Evolutionary conservation across 1,140 invertebrate genomes (phyloP).

Genomic region (Bicyclus anynana): DNA sequence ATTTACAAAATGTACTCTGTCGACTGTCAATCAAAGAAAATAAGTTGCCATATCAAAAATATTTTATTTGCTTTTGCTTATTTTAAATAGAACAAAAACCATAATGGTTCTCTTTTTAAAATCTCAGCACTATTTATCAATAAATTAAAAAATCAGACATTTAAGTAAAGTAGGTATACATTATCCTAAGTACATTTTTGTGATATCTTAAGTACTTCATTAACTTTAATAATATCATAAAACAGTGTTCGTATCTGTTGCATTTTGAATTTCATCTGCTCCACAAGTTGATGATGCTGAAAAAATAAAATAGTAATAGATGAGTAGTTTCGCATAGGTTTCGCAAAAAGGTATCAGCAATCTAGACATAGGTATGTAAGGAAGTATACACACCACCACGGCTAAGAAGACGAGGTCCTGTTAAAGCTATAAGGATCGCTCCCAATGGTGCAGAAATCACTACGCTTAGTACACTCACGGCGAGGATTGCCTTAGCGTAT

Average conservation of each 20-base stretch:
- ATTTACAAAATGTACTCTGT: too few relatives aligned
- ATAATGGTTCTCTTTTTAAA: too few relatives aligned
- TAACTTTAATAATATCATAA: background rate
- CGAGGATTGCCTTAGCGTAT: conserved; percentile 68
- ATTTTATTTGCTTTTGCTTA: too few relatives aligned
- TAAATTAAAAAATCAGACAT: background rate
- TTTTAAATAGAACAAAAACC: too few relatives aligned
- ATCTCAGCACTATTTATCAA: background rate
- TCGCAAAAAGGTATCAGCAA: too few relatives aligned
- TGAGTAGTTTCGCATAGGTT: background rate
- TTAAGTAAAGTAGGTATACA: background rate
- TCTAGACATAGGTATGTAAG: too few relatives aligned
- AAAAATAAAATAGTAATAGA: background rate
- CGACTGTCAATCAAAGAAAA: too few relatives aligned
- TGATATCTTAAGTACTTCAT: background rate
- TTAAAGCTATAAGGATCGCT: conserved; percentile 89
- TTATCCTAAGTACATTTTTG: background rate
- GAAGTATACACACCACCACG: conserved; percentile 36
- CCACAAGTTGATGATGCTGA: background rate
- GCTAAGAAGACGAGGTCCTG: conserved; percentile 85
- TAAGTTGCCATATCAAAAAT: too few relatives aligned
- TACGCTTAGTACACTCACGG: conserved; percentile 91
- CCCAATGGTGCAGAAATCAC: conserved; percentile 93
- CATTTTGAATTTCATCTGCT: background rate
- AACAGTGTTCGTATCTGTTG: background rate